A percentile compares a stretch with the other conserved stretches of the same genome.
Conservation (phyloP, 2,888 invertebrate genomes). For the Alloplasta piceator region DNA sequence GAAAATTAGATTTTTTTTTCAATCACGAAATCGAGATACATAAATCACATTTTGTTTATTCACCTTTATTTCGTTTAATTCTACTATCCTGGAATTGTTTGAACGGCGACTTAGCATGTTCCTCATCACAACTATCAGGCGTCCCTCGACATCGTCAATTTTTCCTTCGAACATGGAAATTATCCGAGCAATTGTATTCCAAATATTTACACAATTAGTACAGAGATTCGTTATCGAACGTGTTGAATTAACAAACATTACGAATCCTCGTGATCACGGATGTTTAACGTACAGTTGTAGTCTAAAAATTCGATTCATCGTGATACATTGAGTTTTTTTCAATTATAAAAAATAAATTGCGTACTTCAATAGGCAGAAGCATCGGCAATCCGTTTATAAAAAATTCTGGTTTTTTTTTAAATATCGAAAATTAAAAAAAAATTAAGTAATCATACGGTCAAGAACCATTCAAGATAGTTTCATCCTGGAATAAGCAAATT, state of each 20-base stretch:
- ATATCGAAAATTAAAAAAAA: too few species aligned
- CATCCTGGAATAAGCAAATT: too few species aligned
- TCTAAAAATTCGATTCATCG: too few species aligned
- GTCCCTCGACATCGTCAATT: background rate
- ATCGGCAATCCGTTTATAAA: too few species aligned
- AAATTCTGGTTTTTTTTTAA: too few species aligned
- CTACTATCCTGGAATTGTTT: constrained; percentile 2
- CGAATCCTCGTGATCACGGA: constrained; percentile 36
- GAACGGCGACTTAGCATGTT: constrained; percentile 3
- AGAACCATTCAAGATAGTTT: too few species aligned
- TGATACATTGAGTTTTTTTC: too few species aligned
- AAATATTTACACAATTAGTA: constrained; percentile 65
- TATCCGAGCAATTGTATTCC: constrained; percentile 26
- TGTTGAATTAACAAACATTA: constrained; percentile 55
- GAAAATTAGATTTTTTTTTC: background rate
- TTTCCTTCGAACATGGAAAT: background rate
- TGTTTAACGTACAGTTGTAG: too few species aligned
- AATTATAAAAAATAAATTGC: too few species aligned
- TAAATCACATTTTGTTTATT: constrained; percentile 31
- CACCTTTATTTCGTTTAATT: constrained; percentile 4
- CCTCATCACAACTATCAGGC: background rate
- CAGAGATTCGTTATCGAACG: constrained; percentile 39
- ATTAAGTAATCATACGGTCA: too few species aligned
- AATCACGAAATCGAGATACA: constrained; percentile 8
- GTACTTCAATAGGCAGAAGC: too few species aligned